Conservation (phyloP, 64 coral and sea anemone genomes). For the Porites australiensis region DNA sequence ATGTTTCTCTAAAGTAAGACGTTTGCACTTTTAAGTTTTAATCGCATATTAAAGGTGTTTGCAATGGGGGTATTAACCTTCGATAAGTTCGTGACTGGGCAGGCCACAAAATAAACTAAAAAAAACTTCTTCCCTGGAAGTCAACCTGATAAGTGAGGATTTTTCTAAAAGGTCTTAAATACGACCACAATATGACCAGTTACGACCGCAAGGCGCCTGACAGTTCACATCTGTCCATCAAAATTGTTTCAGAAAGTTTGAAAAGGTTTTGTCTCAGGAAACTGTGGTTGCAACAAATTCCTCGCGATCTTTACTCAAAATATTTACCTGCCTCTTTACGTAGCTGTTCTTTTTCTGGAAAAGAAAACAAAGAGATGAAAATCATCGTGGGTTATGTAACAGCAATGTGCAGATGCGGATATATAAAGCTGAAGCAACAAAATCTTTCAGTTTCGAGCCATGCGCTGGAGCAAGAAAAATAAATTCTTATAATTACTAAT, state of each 20-base stretch:
- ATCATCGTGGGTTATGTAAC: background rate
- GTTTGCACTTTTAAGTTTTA: no score
- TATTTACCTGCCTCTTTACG: background rate
- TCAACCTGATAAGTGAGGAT: slow-evolving; percentile 30
- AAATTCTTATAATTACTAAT: background rate
- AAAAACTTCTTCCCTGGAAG: slow-evolving; percentile 1
- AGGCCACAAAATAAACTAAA: background rate
- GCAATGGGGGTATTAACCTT: background rate
- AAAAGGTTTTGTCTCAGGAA: slow-evolving; percentile 16
- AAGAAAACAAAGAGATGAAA: background rate
- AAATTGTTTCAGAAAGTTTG: slow-evolving; percentile 8
- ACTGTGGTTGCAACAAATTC: slow-evolving; percentile 44
- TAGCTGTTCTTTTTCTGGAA: background rate
- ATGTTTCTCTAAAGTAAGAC: no score
- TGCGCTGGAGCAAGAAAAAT: background rate
- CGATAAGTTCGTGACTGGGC: background rate
- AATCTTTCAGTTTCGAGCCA: slow-evolving; percentile 48
- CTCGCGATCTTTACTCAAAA: slow-evolving; percentile 9
- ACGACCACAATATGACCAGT: slow-evolving; percentile 14
- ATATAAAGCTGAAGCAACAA: background rate
- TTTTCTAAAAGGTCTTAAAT: slow-evolving; percentile 5
- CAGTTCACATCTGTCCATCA: slow-evolving; percentile 26
- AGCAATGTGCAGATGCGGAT: background rate
- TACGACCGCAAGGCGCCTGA: slow-evolving; percentile 38
- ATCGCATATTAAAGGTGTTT: no score